Percentiles rank a stretch among this genome's conserved stretches.
phyloP scores from a whole-genome alignment of 1,140 invertebrate species.

The Gryllus bimaculatus region DNA sequence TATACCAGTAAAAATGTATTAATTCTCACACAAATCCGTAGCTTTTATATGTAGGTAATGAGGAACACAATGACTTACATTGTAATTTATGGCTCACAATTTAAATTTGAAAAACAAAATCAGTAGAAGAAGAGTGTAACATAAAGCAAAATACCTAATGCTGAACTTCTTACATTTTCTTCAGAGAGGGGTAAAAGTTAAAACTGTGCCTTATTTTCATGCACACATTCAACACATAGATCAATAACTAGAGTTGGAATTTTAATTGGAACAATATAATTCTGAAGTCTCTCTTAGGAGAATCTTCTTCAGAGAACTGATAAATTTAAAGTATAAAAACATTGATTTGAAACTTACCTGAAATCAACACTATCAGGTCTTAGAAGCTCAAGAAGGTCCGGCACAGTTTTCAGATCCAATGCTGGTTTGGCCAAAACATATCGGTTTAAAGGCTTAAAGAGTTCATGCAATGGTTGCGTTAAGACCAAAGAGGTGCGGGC shows the following conservation, averaged over 20 bases:
- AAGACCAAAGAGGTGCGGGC: constrained; percentile 52
- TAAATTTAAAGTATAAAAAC: neutral
- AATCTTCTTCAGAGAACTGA: neutral
- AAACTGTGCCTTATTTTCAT: too few relatives aligned
- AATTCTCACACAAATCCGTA: neutral
- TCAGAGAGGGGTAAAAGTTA: too few relatives aligned
- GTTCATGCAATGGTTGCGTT: constrained; percentile 51
- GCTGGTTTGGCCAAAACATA: constrained; percentile 60
- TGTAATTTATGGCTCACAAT: too few relatives aligned
- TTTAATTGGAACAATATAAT: neutral
- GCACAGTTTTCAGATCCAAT: constrained; percentile 58
- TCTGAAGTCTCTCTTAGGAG: neutral
- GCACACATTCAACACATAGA: neutral
- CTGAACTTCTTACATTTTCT: too few relatives aligned
- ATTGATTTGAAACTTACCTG: constrained; percentile 24
- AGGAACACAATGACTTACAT: neutral
- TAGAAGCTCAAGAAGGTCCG: constrained; percentile 64
- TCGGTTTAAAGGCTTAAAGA: constrained; percentile 55
- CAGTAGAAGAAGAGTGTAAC: too few relatives aligned
- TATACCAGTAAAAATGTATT: neutral
- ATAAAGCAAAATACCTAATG: too few relatives aligned
- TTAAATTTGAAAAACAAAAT: too few relatives aligned
- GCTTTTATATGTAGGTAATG: neutral
- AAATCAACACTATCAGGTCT: constrained; percentile 56
- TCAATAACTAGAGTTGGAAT: neutral